Evolutionary conservation across 2,888 invertebrate species (phyloP).

Genomic region (Scaeva pyrastri): DNA sequence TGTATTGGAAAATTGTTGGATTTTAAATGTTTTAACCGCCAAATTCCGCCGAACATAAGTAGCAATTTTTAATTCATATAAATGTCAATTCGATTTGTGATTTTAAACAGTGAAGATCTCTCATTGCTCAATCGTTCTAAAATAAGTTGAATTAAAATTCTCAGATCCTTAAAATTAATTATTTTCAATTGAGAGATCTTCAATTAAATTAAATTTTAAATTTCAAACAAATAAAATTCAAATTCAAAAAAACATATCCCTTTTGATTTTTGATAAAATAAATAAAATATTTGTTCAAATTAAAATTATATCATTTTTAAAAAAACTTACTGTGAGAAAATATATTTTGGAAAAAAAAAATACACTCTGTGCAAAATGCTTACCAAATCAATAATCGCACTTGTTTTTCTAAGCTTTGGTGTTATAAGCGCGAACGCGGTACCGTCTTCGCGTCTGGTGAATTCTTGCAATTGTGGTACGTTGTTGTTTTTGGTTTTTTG

Average conservation of each 20-base stretch:
- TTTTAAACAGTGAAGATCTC: slow-evolving; percentile 77
- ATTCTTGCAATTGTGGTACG: slow-evolving; percentile 76
- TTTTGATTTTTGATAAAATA: neutral
- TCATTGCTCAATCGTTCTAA: slow-evolving; percentile 57
- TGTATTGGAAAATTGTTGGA: slow-evolving; percentile 53
- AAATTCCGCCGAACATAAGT: slow-evolving; percentile 75
- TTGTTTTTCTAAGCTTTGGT: slow-evolving; percentile 66
- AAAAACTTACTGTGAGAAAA: slow-evolving; percentile 35
- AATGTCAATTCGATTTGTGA: slow-evolving; percentile 77
- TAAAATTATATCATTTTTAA: slow-evolving; percentile 15
- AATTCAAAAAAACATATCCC: neutral
- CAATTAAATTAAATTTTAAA: too few species aligned
- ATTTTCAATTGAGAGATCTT: too few species aligned
- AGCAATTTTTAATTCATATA: slow-evolving; percentile 75
- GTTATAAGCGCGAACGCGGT: slow-evolving; percentile 54
- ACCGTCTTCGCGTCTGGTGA: slow-evolving; percentile 69
- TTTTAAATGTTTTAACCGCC: slow-evolving; percentile 75
- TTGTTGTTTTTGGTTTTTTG: slow-evolving; percentile 17
- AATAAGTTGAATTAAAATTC: neutral
- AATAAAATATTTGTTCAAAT: neutral
- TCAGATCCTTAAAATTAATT: neutral
- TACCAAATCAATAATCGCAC: slow-evolving; percentile 43
- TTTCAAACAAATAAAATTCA: neutral
- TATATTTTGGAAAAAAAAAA: too few species aligned
- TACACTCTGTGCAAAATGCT: slow-evolving; percentile 66